A percentile compares a stretch with the other conserved stretches of the same genome.
These are phyloP conservation scores for Oenanthe melanoleuca DNA, from an alignment of 2,113 vertebrate species.

Conservation along the genomic window DNA sequence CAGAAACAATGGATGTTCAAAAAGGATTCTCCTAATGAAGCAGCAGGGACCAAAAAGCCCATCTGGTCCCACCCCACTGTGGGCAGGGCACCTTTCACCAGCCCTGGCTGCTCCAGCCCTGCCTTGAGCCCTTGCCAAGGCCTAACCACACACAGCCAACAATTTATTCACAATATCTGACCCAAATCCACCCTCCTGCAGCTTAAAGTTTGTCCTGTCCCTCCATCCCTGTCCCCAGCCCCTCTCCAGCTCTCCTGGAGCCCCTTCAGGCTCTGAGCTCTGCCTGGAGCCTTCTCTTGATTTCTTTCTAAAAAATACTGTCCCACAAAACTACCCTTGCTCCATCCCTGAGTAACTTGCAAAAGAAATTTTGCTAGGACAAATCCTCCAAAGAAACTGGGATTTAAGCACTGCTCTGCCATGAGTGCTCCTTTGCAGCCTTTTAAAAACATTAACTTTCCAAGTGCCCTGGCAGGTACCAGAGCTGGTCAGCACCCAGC, in stretches of 20 bases:
- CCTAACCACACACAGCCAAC: neutral
- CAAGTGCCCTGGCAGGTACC: accelerated
- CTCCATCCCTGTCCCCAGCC: too few relatives aligned
- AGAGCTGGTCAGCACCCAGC: neutral
- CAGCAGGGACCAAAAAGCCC: too few relatives aligned
- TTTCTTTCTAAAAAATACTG: neutral
- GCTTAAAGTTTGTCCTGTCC: too few relatives aligned
- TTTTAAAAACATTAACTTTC: neutral
- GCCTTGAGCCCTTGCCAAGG: neutral
- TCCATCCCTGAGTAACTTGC: neutral
- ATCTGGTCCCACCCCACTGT: too few relatives aligned
- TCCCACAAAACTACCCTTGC: accelerated
- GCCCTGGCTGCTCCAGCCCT: neutral
- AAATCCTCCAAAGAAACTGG: neutral
- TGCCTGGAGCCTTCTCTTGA: neutral
- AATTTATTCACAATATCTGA: neutral
- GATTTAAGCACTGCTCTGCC: neutral
- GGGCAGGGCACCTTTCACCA: neutral
- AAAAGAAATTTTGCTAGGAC: neutral
- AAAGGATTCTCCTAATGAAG: too few relatives aligned
- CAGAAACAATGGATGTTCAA: too few relatives aligned
- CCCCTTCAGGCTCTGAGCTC: accelerated
- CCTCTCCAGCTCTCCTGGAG: neutral
- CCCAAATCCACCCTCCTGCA: neutral
- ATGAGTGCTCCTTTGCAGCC: accelerated